Evolutionary conservation across 2,113 vertebrate species (phyloP).

Genomic region (Marmota monax): DNA sequence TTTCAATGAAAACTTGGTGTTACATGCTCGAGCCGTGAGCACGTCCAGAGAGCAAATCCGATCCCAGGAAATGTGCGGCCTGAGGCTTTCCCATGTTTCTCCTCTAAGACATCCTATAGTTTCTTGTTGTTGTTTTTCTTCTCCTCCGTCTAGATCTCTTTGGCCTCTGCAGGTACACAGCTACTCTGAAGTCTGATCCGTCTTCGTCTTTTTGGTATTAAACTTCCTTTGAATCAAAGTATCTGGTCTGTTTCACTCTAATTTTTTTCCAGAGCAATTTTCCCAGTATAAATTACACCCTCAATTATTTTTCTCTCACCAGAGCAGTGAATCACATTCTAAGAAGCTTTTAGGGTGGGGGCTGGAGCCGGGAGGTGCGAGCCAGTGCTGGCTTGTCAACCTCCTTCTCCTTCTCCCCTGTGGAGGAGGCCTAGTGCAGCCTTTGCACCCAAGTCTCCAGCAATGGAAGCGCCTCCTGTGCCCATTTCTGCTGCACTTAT

Average conservation of each 20-base stretch:
- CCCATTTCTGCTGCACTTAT: background rate
- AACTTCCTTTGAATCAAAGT: conserved; percentile 29
- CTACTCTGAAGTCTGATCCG: background rate
- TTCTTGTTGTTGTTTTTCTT: background rate
- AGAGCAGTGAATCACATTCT: conserved; percentile 66
- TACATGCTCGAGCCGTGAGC: background rate
- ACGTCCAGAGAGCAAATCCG: conserved; percentile 36
- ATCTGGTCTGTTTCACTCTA: conserved; percentile 18
- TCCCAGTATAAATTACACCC: conserved; percentile 75
- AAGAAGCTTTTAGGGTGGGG: conserved; percentile 61
- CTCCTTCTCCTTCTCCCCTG: background rate
- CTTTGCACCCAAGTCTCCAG: background rate
- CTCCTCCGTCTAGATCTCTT: background rate
- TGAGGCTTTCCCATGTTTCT: background rate
- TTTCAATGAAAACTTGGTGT: conserved; percentile 11
- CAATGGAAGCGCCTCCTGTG: background rate
- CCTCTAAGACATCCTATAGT: background rate
- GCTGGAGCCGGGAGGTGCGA: conserved; percentile 6
- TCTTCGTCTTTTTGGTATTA: conserved; percentile 11
- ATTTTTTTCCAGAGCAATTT: conserved; percentile 63
- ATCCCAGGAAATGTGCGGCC: background rate
- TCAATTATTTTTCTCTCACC: conserved; percentile 70
- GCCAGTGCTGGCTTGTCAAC: conserved; percentile 57
- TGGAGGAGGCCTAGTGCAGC: background rate
- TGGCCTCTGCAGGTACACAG: accelerated